These are phyloP conservation scores for Morone saxatilis DNA, from an alignment of 2,113 vertebrate species.

Conservation along the genomic window DNA sequence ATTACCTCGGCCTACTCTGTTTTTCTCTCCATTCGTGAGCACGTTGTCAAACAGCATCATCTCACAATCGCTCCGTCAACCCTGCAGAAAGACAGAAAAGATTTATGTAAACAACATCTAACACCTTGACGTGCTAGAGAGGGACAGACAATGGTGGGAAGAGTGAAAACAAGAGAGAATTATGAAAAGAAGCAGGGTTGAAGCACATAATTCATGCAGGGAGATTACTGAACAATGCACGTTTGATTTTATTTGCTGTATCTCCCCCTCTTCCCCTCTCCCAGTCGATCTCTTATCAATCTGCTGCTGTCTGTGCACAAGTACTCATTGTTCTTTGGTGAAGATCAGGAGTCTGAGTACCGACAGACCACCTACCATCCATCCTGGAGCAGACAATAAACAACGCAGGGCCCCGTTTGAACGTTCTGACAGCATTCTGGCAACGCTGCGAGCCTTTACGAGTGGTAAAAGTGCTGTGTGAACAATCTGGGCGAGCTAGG, in stretches of 20 bases:
- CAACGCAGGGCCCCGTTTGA: constrained; percentile 19
- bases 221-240: constrained; percentile 27
- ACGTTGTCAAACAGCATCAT: constrained; percentile 58
- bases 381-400: constrained; percentile 55
- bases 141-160: constrained; percentile 3
- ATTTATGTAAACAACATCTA: constrained; percentile 53
- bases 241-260: constrained; percentile 17
- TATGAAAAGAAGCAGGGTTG: neutral
- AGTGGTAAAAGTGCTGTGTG: constrained; percentile 61
- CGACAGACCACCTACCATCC: constrained; percentile 66
- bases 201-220: constrained; percentile 19
- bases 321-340: constrained; percentile 44
- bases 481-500: constrained; percentile 66
- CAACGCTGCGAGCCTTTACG: constrained; percentile 29
- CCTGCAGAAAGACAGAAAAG: constrained; percentile 17
- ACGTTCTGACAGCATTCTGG: constrained; percentile 56
- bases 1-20: constrained; percentile 56
- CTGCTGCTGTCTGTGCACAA: constrained; percentile 10
- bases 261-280: neutral
- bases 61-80: constrained; percentile 14
- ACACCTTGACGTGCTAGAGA: constrained; percentile 32
- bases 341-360: constrained; percentile 31
- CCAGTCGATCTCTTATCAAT: constrained; percentile 22
- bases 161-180: neutral
- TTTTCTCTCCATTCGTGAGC: constrained; percentile 38